Percentiles rank a stretch among this genome's conserved stretches.
phyloP scores from a whole-genome alignment of 2,888 invertebrate genomes.

The Orgyia antiqua region DNA sequence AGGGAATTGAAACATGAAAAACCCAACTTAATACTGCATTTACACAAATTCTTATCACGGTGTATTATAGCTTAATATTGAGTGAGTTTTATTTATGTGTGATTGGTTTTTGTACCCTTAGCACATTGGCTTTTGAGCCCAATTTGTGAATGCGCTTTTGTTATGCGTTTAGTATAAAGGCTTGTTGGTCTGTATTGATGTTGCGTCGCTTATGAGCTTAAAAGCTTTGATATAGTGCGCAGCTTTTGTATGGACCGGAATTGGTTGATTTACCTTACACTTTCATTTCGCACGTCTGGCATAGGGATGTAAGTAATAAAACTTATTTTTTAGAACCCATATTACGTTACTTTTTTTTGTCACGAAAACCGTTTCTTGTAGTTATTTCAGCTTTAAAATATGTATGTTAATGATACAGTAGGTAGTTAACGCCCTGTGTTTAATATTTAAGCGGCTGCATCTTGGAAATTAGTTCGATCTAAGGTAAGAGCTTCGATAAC shows the following conservation, averaged over 20 bases:
- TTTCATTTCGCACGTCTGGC: too few species aligned
- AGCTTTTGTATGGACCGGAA: constrained; percentile 11
- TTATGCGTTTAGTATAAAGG: constrained; percentile 50
- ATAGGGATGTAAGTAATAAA: too few species aligned
- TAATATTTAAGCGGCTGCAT: too few species aligned
- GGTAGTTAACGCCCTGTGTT: too few species aligned
- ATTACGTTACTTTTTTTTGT: too few species aligned
- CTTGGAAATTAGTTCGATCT: too few species aligned
- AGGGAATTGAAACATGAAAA: constrained; percentile 42
- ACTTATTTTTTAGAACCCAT: too few species aligned
- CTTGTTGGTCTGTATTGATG: constrained; percentile 32
- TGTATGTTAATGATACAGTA: too few species aligned
- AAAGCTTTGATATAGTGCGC: constrained; percentile 16
- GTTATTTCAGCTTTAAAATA: too few species aligned
- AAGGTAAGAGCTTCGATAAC: too few species aligned
- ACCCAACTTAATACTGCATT: constrained; percentile 25
- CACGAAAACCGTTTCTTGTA: too few species aligned
- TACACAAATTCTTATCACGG: constrained; percentile 20
- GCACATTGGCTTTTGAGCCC: constrained; percentile 67
- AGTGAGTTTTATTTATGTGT: background rate
- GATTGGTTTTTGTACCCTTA: constrained; percentile 19
- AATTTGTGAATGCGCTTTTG: constrained; percentile 68
- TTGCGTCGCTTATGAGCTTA: constrained; percentile 25
- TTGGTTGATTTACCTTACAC: constrained; percentile 10
- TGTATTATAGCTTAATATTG: constrained; percentile 32